phyloP scores from a whole-genome alignment of 2,113 vertebrate species.

The Nothobranchius kuhntae region DNA sequence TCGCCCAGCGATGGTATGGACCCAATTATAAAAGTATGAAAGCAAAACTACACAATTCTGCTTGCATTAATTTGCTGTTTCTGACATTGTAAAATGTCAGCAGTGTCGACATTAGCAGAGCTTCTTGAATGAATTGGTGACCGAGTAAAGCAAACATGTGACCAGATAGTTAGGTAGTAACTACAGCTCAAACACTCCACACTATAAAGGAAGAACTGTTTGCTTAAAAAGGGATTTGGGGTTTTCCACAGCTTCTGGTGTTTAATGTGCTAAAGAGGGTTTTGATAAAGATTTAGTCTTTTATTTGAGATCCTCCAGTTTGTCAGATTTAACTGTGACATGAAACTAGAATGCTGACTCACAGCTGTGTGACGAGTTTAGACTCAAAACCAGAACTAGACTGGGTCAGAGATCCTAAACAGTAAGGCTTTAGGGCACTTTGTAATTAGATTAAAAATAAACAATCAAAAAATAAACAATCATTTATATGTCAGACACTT shows the following conservation, averaged over 20 bases:
- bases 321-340: slow-evolving; percentile 4
- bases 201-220: background rate
- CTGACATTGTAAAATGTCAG: background rate
- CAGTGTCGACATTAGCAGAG: slow-evolving; percentile 14
- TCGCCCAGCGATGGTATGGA: too few relatives aligned
- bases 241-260: slow-evolving; percentile 2
- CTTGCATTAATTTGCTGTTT: background rate
- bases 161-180: slow-evolving; percentile 42
- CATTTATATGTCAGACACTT: too few relatives aligned
- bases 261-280: slow-evolving; percentile 4
- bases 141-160: slow-evolving; percentile 42
- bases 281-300: background rate
- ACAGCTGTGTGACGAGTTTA: slow-evolving; percentile 4
- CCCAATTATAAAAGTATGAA: slow-evolving; percentile 1
- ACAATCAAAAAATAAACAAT: too few relatives aligned
- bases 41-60: background rate
- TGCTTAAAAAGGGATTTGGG: background rate
- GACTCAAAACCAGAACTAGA: background rate
- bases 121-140: slow-evolving; percentile 39
- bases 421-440: too few relatives aligned
- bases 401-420: too few relatives aligned
- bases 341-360: slow-evolving; percentile 20
- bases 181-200: slow-evolving; percentile 27
- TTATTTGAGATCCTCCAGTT: background rate
- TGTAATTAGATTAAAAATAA: too few relatives aligned